Conservation (phyloP, 2,888 invertebrate genomes). For the Augochlorella aurata region DNA sequence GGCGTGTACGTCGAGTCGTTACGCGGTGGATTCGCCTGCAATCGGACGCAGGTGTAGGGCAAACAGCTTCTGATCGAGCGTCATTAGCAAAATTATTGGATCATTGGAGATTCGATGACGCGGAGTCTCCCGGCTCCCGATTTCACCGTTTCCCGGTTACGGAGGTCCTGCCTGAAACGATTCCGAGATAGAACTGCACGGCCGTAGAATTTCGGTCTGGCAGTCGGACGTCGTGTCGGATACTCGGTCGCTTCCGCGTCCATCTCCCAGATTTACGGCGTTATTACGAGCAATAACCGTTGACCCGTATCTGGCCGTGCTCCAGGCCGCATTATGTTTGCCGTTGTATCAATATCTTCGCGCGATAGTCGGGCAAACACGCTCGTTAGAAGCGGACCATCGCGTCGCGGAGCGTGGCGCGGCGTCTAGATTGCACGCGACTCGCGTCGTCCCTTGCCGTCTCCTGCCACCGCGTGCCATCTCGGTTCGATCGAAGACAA, state of each 20-base stretch:
- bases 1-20: conserved; percentile 30
- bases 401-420: neutral
- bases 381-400: conserved; percentile 51
- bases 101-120: conserved; percentile 60
- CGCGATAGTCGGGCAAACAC: conserved; percentile 41
- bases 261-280: conserved; percentile 56
- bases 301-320: conserved; percentile 51
- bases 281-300: conserved; percentile 56
- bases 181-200: conserved; percentile 29
- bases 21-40: conserved; percentile 32
- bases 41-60: conserved; percentile 57
- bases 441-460: neutral
- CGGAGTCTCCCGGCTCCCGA: conserved; percentile 1
- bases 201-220: conserved; percentile 16
- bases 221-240: neutral
- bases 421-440: conserved; percentile 25
- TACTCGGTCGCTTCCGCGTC: conserved; percentile 22
- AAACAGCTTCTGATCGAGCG: conserved; percentile 64
- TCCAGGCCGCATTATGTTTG: conserved; percentile 62
- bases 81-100: conserved; percentile 67
- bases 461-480: neutral
- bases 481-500: conserved; percentile 23
- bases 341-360: conserved; percentile 58
- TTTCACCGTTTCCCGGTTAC: neutral
- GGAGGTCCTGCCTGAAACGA: conserved; percentile 20